Conservation (phyloP, 2,888 invertebrate species). For the Orthosia gothica region DNA sequence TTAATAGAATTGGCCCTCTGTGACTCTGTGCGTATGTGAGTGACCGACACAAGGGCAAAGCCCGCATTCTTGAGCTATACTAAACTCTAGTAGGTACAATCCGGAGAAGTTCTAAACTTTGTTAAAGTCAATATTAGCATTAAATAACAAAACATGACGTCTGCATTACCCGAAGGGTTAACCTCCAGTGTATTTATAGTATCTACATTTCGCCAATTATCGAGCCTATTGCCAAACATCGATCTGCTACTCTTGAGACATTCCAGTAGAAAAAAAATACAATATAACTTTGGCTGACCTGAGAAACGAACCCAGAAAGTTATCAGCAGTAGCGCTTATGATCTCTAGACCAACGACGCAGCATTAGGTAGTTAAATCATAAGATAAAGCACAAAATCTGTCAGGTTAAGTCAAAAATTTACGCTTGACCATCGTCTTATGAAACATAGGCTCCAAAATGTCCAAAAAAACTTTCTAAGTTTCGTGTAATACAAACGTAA, state of each 20-base stretch:
- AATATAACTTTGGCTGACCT: not conserved
- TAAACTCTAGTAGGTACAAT: not conserved
- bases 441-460: not conserved
- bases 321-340: not conserved
- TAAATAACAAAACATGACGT: too few relatives aligned
- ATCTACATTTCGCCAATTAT: too few relatives aligned
- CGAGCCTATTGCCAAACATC: too few relatives aligned
- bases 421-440: not conserved
- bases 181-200: too few relatives aligned
- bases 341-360: too few relatives aligned
- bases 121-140: not conserved
- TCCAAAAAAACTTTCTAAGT: not conserved
- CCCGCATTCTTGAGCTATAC: constrained; percentile 26
- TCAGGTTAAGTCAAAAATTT: not conserved
- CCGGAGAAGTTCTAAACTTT: not conserved
- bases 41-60: not conserved
- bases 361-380: too few relatives aligned
- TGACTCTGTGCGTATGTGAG: not conserved
- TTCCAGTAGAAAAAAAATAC: not conserved
- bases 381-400: too few relatives aligned
- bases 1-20: too few relatives aligned
- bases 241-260: too few relatives aligned
- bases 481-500: constrained; percentile 6
- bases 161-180: too few relatives aligned
- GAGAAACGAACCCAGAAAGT: not conserved